These are phyloP conservation scores for Gadus macrocephalus DNA, from an alignment of 2,113 vertebrate genomes.

Conservation along the genomic window DNA sequence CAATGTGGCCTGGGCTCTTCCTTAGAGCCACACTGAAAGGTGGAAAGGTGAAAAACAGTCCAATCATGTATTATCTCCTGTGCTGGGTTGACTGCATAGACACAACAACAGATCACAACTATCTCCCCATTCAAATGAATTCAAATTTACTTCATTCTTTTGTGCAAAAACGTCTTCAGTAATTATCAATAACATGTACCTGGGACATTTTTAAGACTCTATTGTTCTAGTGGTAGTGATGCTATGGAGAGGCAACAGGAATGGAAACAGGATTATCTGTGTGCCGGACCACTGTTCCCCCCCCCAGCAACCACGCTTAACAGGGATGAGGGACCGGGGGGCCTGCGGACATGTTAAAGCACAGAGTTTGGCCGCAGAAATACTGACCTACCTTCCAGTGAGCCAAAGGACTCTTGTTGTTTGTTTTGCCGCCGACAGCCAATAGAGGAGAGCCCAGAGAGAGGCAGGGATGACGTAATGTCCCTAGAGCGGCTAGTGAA, in stretches of 20 bases:
- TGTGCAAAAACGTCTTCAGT: too few species aligned
- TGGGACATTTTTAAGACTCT: not conserved
- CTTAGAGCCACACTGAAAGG: too few species aligned
- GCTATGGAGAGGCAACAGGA: not conserved
- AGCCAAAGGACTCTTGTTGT: not conserved
- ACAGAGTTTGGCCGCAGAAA: not conserved
- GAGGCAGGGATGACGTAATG: constrained; percentile 30
- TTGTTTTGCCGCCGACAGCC: constrained; percentile 1
- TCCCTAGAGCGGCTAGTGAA: constrained; percentile 21
- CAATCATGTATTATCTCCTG: too few species aligned
- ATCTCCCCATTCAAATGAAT: too few species aligned
- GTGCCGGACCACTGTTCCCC: not conserved
- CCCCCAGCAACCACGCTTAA: not conserved
- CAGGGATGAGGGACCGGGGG: not conserved
- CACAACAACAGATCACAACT: too few species aligned
- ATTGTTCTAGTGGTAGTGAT: not conserved
- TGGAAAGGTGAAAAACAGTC: too few species aligned
- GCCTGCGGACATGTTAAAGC: not conserved
- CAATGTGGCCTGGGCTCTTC: too few species aligned
- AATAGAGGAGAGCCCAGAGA: constrained; percentile 2
- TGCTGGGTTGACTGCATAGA: too few species aligned
- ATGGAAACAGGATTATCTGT: not conserved
- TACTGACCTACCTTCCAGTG: not conserved
- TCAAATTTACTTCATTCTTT: too few species aligned
- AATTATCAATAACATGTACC: too few species aligned